Evolutionary conservation across 2,888 invertebrate species (phyloP).

Genomic region (Calameuta filiformis): DNA sequence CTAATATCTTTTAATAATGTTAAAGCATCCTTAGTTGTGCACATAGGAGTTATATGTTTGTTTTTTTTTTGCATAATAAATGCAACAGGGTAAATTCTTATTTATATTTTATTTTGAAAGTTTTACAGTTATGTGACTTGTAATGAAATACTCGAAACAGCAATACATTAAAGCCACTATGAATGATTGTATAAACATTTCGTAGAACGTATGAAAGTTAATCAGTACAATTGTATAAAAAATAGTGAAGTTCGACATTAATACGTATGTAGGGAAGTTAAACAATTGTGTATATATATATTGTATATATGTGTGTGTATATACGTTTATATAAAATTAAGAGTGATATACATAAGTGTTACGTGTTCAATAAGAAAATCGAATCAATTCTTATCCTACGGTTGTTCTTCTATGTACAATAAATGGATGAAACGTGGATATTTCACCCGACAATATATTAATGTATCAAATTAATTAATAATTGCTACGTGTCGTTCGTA

Average conservation of each 20-base stretch:
- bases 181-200: background rate
- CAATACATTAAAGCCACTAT: background rate
- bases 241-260: background rate
- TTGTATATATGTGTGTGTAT: conserved; percentile 25
- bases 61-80: background rate
- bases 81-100: background rate
- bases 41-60: background rate
- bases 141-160: background rate
- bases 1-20: too few relatives aligned
- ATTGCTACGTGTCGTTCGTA: background rate
- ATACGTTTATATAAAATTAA: conserved; percentile 21
- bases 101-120: background rate
- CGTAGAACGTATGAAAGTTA: background rate
- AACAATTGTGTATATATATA: conserved; percentile 14
- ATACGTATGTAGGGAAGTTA: background rate
- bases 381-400: conserved; percentile 21
- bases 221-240: background rate
- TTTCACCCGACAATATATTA: background rate
- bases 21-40: background rate
- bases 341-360: background rate
- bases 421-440: conserved; percentile 1
- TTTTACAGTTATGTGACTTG: background rate
- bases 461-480: background rate
- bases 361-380: background rate
- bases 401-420: conserved; percentile 26